Evolutionary conservation across 2,797 vertebrate genomes (phyloP), one percentile per base, ranked within the genome.

Genomic region (Anabas testudineus): DNA sequence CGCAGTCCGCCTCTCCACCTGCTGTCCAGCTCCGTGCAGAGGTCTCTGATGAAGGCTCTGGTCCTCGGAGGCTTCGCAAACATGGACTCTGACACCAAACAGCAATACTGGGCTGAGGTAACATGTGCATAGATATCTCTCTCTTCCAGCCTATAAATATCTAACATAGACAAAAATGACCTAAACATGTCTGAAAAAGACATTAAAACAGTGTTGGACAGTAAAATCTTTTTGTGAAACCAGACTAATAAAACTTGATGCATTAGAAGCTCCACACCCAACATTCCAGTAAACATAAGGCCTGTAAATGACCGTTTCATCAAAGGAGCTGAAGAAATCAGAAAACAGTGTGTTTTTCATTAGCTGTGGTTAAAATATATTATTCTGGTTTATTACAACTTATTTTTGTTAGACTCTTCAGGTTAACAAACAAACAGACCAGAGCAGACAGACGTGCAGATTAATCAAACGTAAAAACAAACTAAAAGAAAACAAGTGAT

Each of bases 31-130:
- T 94, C 96, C 5, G 97, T 99, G 71, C 98, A 99, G 87, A 94
- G 98, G 82, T 95, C 96, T 0, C 93, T 99, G 83, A 99, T 99
- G 97, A 99, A 99, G 86, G 98, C 97, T 1, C 94, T 99, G 84
- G 98, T 99, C 67, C 92, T 99, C 73, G 98, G 97, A 34, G 98
- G 98, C 67, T 99, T 99, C 82, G 98, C 98, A 22, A 95, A 99
- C 86, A 99, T 99, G 98, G 97, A 99, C 88, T 94, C 97, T 0
- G 97, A 99, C 86, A 95, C 95, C 80, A 99, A 99, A 67, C 97
- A 99, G 79, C 98, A 99, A 46, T 99, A 99, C 88, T 99, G 98
- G 98, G 96, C 97, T 0, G 97, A 99, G 96, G 98, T 99, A 82
- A 71, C 2, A 9, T 15, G 2, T 45, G 0, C 16, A 26, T n/a